Base-by-base conservation (phyloP, 2,797 vertebrate genomes). In the Strix occidentalis region DNA sequence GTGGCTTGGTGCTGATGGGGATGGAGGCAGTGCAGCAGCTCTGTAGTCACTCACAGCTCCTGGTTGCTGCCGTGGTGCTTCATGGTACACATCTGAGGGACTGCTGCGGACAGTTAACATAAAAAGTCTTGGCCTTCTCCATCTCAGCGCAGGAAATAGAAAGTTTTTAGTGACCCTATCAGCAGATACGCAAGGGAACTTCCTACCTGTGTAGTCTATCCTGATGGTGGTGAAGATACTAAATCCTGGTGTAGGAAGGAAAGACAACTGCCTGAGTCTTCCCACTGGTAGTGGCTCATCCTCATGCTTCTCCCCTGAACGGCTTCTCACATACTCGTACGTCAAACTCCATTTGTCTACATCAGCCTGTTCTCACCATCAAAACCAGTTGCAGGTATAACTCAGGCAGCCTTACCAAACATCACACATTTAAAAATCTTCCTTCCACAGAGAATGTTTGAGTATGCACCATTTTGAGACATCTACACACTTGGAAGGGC, bases 101-200 rank as follows among this genome's bases (percentile, higher is more conserved):
- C 24, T 46, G 50, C 56, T 50, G 21, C 46, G 45, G 1, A 0
- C 1, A 0, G 31, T 12, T 41, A 74, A 43, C 37, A 25, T 3
- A 45, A 63, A 60, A 71, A 81, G 10, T 46, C 23, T 58, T 0
- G 0, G 29, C 28, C 15, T 78, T 57, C 64, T 89, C 39, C 35
- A 39, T 18, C 16, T 50, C 8, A 2, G 12, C 48, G 18, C 8
- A 3, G 54, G 39, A 75, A 89, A 81, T 0, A 25, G 4, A 2
- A 54, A 57, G 14, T 13, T 85, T 66, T 48, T 69, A 76, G 50
- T 12, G 60, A 53, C 17, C 28, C 4, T 54, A 41, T 35, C 26
- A 84, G 57, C 37, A 92, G 51, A 45, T 26, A 60, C 0, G 1
- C 29, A 58, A 33, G 24, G 24, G 15, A 66, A 53, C 45, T 72